Conservation (phyloP, 2,113 vertebrate genomes). For the Sinocyclocheilus rhinocerous region DNA sequence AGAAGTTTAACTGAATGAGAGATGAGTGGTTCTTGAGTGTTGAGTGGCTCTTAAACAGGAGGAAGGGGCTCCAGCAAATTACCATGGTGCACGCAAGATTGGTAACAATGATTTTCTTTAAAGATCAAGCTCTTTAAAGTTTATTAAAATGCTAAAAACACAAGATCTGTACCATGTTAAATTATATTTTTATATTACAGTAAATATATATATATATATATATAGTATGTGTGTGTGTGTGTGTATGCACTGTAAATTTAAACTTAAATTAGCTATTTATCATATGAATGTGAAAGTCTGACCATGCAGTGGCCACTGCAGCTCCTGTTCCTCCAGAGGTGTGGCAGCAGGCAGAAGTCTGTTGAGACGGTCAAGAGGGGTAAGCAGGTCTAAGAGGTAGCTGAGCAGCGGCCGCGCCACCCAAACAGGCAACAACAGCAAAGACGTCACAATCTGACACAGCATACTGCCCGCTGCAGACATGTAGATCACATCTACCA, state of each 20-base stretch:
- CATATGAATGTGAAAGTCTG: constrained; percentile 47
- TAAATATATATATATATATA: no score
- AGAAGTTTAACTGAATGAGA: not conserved
- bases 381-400: constrained; percentile 89
- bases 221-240: no score
- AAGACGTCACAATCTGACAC: constrained; percentile 91
- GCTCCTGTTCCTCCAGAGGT: constrained; percentile 94
- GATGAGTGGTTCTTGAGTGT: not conserved
- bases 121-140: not conserved
- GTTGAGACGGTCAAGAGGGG: constrained; percentile 92
- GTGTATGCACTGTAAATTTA: not conserved
- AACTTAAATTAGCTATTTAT: not conserved
- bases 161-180: no score
- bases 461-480: constrained; percentile 98
- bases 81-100: not conserved
- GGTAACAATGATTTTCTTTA: not conserved
- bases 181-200: no score
- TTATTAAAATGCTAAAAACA: no score
- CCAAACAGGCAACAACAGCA: constrained; percentile 91
- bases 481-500: constrained; percentile 91
- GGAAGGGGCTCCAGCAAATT: not conserved
- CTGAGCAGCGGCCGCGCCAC: constrained; percentile 90
- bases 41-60: no score
- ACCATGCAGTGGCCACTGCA: constrained; percentile 98
- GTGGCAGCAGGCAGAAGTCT: constrained; percentile 88